Evolutionary conservation across 2,797 vertebrate species (phyloP).

Genomic region (Heterohyrax brucei): DNA sequence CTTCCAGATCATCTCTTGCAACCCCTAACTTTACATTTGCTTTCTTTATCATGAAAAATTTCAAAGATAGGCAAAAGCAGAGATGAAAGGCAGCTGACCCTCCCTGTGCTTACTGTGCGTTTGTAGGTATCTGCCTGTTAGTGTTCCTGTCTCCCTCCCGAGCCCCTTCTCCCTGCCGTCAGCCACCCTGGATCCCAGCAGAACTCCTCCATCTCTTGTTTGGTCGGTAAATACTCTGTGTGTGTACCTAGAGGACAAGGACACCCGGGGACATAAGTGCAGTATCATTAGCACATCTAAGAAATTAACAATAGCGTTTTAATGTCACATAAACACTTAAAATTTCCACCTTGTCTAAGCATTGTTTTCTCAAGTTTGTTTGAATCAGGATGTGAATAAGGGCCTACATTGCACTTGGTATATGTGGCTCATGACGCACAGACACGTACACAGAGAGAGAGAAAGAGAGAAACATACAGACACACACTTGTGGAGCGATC

Average conservation of each 20-base stretch:
- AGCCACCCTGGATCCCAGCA: not conserved
- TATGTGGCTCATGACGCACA: not conserved
- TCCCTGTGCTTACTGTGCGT: not conserved
- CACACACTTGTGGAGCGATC: not conserved
- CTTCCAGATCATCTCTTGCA: not conserved
- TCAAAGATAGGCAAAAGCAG: not conserved
- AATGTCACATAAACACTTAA: not conserved
- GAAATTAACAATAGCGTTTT: not conserved
- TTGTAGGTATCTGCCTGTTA: rapidly evolving
- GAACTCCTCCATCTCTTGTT: rapidly evolving
- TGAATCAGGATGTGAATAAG: not conserved
- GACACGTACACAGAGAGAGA: no score
- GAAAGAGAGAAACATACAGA: no score
- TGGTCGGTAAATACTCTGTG: not conserved
- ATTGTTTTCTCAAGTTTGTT: not conserved
- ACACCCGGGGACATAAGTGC: not conserved
- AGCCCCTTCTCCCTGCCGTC: rapidly evolving
- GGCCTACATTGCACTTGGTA: not conserved
- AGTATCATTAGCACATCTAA: not conserved
- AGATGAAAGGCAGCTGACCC: not conserved
- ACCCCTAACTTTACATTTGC: not conserved
- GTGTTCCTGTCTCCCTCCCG: rapidly evolving
- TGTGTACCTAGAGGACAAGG: not conserved
- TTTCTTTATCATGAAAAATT: not conserved
- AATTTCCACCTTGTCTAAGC: not conserved